Percentiles rank a stretch among this genome's conserved stretches.
These are phyloP conservation scores for Onychorhynchus coronatus DNA, from an alignment of 2,113 vertebrate genomes.

Conservation along the genomic window DNA sequence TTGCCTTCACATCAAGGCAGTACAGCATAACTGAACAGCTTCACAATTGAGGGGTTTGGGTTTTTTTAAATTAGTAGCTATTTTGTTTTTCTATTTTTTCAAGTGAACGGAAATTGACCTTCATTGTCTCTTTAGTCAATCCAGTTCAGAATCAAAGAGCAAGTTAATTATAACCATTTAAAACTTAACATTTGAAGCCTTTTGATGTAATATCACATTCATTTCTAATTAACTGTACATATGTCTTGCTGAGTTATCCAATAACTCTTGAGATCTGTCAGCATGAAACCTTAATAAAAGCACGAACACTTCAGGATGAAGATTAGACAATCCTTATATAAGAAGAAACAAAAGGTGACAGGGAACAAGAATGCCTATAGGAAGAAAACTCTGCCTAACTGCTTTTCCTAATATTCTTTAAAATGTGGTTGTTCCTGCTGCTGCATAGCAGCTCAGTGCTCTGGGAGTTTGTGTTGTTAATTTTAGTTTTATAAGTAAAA, in stretches of 20 bases:
- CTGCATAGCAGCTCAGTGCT: neutral
- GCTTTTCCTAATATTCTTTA: neutral
- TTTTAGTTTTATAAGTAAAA: neutral
- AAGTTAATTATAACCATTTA: slow-evolving; percentile 72
- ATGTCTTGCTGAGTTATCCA: slow-evolving; percentile 61
- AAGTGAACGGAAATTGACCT: slow-evolving; percentile 67
- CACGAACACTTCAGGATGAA: slow-evolving; percentile 41
- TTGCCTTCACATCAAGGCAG: slow-evolving; percentile 39
- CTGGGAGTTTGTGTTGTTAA: neutral
- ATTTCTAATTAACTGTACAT: slow-evolving; percentile 69
- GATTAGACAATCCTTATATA: slow-evolving; percentile 19
- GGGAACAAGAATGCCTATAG: neutral
- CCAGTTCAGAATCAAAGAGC: slow-evolving; percentile 65
- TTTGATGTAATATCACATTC: slow-evolving; percentile 68
- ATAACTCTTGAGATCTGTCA: slow-evolving; percentile 54
- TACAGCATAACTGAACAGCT: slow-evolving; percentile 24
- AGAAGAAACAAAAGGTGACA: slow-evolving; percentile 37
- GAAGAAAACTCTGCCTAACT: neutral
- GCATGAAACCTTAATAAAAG: slow-evolving; percentile 52
- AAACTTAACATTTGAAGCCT: slow-evolving; percentile 65
- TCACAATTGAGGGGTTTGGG: neutral
- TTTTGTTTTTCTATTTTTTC: slow-evolving; percentile 29
- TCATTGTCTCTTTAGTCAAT: slow-evolving; percentile 59
- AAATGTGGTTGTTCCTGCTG: neutral
- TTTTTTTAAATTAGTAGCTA: slow-evolving; percentile 37